Percentiles rank a stretch among this genome's conserved stretches.
phyloP scores from a whole-genome alignment of 53 echinoderm and acorn worm species.

The Paracentrotus lividus region DNA sequence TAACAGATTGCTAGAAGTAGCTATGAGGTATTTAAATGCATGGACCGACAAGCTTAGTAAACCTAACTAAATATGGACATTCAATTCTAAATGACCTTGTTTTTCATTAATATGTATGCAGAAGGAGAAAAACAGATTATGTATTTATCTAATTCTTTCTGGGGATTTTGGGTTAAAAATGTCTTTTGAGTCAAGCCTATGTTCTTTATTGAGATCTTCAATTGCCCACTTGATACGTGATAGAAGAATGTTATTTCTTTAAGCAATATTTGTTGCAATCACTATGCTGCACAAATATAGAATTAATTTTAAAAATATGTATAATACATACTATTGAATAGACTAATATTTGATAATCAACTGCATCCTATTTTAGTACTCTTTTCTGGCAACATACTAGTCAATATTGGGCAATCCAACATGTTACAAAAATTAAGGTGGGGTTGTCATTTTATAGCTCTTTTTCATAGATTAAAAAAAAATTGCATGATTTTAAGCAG shows the following conservation, averaged over 20 bases:
- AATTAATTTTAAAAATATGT: background rate
- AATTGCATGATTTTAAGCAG: background rate
- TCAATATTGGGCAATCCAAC: too few species aligned
- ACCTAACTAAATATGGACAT: slow-evolving; percentile 18
- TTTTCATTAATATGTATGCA: background rate
- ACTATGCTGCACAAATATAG: background rate
- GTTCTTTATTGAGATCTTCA: background rate
- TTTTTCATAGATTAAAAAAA: background rate
- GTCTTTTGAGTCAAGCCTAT: background rate
- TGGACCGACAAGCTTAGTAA: slow-evolving; percentile 5
- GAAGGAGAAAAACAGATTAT: slow-evolving; percentile 23
- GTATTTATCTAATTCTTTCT: background rate
- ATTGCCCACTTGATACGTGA: background rate
- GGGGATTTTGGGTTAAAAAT: background rate
- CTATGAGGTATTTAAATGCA: background rate
- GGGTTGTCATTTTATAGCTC: background rate
- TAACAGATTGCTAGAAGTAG: background rate
- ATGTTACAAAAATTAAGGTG: too few species aligned
- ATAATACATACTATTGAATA: too few species aligned
- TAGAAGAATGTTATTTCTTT: background rate
- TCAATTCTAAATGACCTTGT: slow-evolving; percentile 15
- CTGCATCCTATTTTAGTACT: too few species aligned
- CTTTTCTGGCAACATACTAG: too few species aligned
- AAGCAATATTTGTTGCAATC: background rate
- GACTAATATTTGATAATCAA: too few species aligned